These are phyloP conservation scores for Calidris pygmaea DNA, from an alignment of 2,113 vertebrate species.

Conservation along the genomic window DNA sequence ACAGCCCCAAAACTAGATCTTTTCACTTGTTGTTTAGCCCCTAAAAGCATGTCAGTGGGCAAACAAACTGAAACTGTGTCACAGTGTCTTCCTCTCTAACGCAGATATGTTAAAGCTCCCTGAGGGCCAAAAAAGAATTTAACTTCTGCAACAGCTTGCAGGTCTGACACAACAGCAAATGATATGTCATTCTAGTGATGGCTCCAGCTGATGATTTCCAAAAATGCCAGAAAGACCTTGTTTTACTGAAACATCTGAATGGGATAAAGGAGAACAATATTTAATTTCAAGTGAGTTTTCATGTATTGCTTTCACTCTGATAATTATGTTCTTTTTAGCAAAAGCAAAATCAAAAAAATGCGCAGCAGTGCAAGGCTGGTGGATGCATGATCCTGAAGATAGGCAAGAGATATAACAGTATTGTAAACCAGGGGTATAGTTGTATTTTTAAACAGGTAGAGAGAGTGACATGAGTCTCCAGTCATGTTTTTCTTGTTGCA, in stretches of 20 bases:
- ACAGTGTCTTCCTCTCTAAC: not conserved
- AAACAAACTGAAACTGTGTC: conserved; percentile 10
- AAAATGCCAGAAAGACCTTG: not conserved
- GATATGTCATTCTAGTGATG: not conserved
- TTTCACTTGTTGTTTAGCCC: not conserved
- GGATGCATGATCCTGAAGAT: not conserved
- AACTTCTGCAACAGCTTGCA: not conserved
- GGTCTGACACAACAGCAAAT: conserved; percentile 1
- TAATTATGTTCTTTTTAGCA: not conserved
- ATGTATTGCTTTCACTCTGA: not conserved
- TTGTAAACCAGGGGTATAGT: not conserved
- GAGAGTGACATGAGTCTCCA: not conserved
- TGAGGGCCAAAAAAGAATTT: not conserved
- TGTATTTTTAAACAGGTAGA: not conserved
- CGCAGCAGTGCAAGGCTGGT: not conserved
- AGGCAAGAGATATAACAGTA: not conserved
- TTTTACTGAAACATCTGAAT: not conserved
- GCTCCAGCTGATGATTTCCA: not conserved
- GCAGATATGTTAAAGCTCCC: not conserved
- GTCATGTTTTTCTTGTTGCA: not conserved
- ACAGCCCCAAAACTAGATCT: not conserved
- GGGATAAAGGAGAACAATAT: not conserved
- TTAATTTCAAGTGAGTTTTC: not conserved
- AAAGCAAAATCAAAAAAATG: not conserved
- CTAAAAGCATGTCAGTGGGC: not conserved